Evolutionary conservation across 1,140 invertebrate genomes (phyloP).

Genomic region (Zaprionus inermis): DNA sequence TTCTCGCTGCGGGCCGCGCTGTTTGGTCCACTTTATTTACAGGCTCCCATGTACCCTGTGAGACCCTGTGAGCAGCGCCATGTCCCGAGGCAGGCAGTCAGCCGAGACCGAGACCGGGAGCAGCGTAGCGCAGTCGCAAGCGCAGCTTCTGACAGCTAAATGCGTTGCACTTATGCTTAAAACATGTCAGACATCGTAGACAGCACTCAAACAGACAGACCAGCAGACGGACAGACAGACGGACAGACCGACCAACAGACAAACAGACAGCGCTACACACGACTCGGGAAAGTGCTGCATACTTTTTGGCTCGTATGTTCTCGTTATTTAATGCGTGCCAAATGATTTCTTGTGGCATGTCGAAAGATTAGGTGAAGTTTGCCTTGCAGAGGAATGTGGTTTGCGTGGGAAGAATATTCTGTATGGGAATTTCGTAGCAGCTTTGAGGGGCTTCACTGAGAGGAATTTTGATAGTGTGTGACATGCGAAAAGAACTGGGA

Average conservation of each 20-base stretch:
- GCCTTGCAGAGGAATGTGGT: neutral
- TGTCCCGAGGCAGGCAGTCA: slow-evolving; percentile 59
- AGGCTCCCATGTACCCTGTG: neutral
- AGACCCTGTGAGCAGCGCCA: neutral
- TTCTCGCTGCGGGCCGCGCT: slow-evolving; percentile 35
- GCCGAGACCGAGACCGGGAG: slow-evolving; percentile 44
- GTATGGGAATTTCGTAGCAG: neutral
- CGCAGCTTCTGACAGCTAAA: slow-evolving; percentile 76
- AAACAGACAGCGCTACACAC: slow-evolving; percentile 6
- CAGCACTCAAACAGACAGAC: slow-evolving; percentile 68
- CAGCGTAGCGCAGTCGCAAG: slow-evolving; percentile 35
- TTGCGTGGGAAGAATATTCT: neutral
- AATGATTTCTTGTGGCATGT: slow-evolving; percentile 10
- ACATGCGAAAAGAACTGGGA: neutral
- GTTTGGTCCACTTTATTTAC: slow-evolving; percentile 67
- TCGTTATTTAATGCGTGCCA: slow-evolving; percentile 13
- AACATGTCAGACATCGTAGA: slow-evolving; percentile 76
- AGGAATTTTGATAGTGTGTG: neutral
- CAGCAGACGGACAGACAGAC: slow-evolving; percentile 18
- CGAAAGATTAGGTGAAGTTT: slow-evolving; percentile 46
- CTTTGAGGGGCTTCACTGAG: neutral
- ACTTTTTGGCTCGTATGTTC: slow-evolving; percentile 31
- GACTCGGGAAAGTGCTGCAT: slow-evolving; percentile 40
- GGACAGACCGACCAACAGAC: neutral
- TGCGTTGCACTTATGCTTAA: slow-evolving; percentile 83